A percentile compares a stretch with the other conserved stretches of the same genome.
Evolutionary conservation across 2,113 vertebrate species (phyloP).

Genomic region (Amphilophus citrinellus): DNA sequence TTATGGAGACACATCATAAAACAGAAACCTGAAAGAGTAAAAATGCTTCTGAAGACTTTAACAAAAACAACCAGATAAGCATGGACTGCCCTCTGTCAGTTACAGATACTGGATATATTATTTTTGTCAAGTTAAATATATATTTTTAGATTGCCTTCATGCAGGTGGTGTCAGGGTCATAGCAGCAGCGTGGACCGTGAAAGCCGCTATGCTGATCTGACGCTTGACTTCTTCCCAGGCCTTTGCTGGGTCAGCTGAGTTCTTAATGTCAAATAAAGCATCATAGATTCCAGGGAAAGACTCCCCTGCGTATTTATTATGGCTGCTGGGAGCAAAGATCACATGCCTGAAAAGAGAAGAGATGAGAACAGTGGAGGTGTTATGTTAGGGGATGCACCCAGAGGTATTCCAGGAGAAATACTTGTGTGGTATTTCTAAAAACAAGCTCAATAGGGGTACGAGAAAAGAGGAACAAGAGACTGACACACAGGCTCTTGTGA

Average conservation of each 20-base stretch:
- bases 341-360: constrained; percentile 84
- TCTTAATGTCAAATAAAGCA: constrained; percentile 89
- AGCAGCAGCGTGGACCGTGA: constrained; percentile 91
- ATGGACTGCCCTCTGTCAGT: background rate
- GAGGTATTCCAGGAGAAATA: background rate
- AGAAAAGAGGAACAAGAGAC: background rate
- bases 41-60: background rate
- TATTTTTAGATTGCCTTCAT: constrained; percentile 37
- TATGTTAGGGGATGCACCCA: background rate
- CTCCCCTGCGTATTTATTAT: constrained; percentile 93
- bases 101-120: background rate
- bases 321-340: constrained; percentile 94
- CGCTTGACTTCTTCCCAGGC: constrained; percentile 91
- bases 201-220: constrained; percentile 91
- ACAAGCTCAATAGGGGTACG: background rate
- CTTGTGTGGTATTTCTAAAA: background rate
- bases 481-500: background rate
- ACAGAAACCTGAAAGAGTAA: background rate
- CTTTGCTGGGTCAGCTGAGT: constrained; percentile 68
- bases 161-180: constrained; percentile 81
- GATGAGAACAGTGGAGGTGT: background rate
- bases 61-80: background rate
- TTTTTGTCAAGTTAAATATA: background rate
- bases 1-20: background rate
- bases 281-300: constrained; percentile 96